A percentile compares a stretch with the other conserved stretches of the same genome.
phyloP scores from a whole-genome alignment of 2,888 invertebrate genomes.

The Vandiemenella viatica region DNA sequence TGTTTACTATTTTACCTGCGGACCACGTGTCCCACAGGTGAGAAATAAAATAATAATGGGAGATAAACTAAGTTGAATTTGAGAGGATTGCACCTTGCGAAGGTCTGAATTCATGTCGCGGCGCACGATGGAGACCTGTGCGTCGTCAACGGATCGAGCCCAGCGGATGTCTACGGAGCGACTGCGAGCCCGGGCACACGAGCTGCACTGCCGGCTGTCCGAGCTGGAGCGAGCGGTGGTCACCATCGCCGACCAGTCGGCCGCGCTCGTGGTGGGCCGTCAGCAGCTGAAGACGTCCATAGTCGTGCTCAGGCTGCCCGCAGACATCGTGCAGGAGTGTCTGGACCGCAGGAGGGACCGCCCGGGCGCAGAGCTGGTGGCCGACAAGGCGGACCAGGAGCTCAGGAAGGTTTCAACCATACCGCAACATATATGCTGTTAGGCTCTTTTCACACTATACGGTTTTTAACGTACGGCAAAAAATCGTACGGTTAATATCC shows the following conservation, averaged over 20 bases:
- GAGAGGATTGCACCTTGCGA: no score
- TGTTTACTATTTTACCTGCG: no score
- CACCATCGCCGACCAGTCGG: conserved; percentile 54
- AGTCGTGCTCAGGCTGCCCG: conserved; percentile 42
- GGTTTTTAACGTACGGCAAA: no score
- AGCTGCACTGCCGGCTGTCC: conserved; percentile 58
- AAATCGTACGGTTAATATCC: no score
- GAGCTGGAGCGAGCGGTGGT: conserved; percentile 54
- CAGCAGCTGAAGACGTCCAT: conserved; percentile 13
- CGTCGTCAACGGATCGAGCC: conserved; percentile 47
- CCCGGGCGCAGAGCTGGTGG: conserved; percentile 54
- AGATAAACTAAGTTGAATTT: no score
- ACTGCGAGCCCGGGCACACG: conserved; percentile 46
- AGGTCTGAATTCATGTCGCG: conserved; percentile 24
- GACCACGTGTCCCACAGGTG: no score
- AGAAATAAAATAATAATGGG: no score
- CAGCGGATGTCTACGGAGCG: conserved; percentile 51
- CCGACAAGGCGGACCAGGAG: conserved; percentile 63
- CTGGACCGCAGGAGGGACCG: conserved; percentile 52
- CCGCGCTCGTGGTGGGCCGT: conserved; percentile 39
- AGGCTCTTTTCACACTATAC: no score
- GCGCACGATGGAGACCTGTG: conserved; percentile 48
- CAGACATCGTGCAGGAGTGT: conserved; percentile 62
- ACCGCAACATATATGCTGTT: conserved; percentile 2
- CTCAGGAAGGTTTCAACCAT: conserved; percentile 41